These are phyloP conservation scores for Scopus umbretta DNA, from an alignment of 2,113 vertebrate genomes.

Conservation along the genomic window DNA sequence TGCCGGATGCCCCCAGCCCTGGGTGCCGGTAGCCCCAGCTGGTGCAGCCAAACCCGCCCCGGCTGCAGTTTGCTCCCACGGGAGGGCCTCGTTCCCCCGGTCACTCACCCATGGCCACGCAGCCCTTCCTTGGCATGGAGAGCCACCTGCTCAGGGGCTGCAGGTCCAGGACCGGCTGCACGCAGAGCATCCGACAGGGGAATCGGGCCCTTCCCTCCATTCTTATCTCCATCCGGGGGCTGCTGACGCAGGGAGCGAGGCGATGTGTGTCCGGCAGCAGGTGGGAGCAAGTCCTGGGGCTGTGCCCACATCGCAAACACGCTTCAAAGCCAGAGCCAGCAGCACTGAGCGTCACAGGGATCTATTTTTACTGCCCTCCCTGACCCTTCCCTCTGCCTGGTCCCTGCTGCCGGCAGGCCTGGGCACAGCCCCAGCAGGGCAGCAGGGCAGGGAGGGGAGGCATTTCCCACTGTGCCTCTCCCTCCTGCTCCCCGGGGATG, in stretches of 20 bases:
- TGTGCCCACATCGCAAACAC: background rate
- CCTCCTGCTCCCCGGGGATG: background rate
- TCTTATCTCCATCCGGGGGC: background rate
- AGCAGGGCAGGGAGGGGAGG: background rate
- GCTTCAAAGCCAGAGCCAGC: background rate
- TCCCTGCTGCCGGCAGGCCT: background rate
- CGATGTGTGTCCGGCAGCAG: background rate
- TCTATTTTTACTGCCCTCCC: background rate
- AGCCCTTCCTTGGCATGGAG: background rate
- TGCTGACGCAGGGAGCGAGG: background rate
- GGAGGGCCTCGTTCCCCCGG: background rate
- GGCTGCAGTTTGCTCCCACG: background rate
- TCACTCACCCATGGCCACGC: fast-evolving
- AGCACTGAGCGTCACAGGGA: background rate
- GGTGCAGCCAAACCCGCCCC: background rate
- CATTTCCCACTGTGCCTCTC: background rate
- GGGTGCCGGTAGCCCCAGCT: background rate
- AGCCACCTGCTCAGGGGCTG: fast-evolving
- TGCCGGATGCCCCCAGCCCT: background rate
- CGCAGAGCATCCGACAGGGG: fast-evolving
- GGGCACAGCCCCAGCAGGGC: background rate
- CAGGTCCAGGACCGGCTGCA: fast-evolving
- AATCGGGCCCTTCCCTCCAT: background rate
- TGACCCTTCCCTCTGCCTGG: background rate
- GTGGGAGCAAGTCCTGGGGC: background rate